Evolutionary conservation across 2,888 invertebrate species (phyloP).

Genomic region (Aphodius sticticus): DNA sequence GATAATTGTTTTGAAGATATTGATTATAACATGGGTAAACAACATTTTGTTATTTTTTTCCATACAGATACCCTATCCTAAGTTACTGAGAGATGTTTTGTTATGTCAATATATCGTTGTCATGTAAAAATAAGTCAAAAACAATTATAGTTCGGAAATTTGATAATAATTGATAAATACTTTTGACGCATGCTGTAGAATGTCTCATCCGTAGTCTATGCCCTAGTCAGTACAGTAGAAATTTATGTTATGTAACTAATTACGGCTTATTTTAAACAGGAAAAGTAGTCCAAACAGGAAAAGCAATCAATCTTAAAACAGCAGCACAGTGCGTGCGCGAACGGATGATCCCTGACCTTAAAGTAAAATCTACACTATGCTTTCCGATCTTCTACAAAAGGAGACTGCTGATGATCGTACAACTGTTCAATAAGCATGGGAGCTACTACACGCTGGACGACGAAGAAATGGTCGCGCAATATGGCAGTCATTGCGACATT

Average conservation of each 20-base stretch:
- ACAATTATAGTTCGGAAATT: too few relatives aligned
- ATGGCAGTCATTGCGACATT: background rate
- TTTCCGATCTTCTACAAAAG: constrained; percentile 16
- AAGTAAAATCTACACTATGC: constrained; percentile 17
- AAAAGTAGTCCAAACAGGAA: background rate
- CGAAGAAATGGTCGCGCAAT: background rate
- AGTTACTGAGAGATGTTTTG: too few relatives aligned
- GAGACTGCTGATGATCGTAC: background rate
- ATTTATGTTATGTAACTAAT: background rate
- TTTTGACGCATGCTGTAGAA: too few relatives aligned
- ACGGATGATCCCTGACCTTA: background rate
- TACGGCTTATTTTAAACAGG: background rate
- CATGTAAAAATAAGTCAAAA: too few relatives aligned
- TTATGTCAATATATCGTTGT: too few relatives aligned
- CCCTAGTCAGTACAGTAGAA: too few relatives aligned
- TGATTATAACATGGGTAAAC: too few relatives aligned
- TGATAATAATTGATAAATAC: too few relatives aligned
- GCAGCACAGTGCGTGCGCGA: background rate
- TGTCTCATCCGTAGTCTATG: too few relatives aligned
- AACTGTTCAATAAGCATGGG: constrained; percentile 12
- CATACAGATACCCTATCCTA: too few relatives aligned
- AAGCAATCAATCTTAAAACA: constrained; percentile 8
- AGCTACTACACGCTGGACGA: constrained; percentile 12
- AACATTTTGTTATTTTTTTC: too few relatives aligned
- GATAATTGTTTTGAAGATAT: too few relatives aligned